Evolutionary conservation across 2,888 invertebrate species (phyloP).

Genomic region (Mantis religiosa): DNA sequence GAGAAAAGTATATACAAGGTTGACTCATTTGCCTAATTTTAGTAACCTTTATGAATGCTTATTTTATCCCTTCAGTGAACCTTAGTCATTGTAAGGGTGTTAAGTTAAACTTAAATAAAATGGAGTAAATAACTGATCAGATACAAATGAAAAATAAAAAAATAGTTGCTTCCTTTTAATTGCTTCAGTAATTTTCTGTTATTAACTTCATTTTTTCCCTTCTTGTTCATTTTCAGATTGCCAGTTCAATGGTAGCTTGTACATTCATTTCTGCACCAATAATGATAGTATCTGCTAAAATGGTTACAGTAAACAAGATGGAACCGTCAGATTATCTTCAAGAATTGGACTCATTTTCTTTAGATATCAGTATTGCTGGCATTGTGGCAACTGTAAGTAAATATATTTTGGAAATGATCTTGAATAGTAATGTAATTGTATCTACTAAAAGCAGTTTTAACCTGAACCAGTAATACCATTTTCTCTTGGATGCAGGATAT

Average conservation of each 20-base stretch:
- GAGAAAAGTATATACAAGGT: too few species aligned
- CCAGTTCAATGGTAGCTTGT: slow-evolving; percentile 90
- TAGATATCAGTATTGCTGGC: slow-evolving; percentile 79
- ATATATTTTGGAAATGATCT: neutral
- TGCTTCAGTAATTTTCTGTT: neutral
- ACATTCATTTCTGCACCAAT: slow-evolving; percentile 92
- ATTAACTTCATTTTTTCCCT: neutral
- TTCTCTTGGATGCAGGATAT: too few species aligned
- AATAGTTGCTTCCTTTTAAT: slow-evolving; percentile 19
- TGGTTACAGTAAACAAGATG: slow-evolving; percentile 74
- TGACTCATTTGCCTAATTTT: too few species aligned
- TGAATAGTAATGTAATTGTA: neutral
- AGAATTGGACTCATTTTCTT: slow-evolving; percentile 72
- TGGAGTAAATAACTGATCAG: too few species aligned
- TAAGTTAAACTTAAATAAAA: too few species aligned
- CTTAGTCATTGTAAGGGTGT: too few species aligned
- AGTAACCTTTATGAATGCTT: too few species aligned
- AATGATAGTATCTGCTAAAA: slow-evolving; percentile 92
- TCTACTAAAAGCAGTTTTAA: neutral
- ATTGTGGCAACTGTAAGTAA: slow-evolving; percentile 61
- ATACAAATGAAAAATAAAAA: neutral
- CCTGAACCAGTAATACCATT: too few species aligned
- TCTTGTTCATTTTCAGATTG: slow-evolving; percentile 57
- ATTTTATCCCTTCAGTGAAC: too few species aligned
- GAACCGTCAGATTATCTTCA: slow-evolving; percentile 68